Conservation (phyloP, 2,888 invertebrate species). For the Heliconius charithonia region DNA sequence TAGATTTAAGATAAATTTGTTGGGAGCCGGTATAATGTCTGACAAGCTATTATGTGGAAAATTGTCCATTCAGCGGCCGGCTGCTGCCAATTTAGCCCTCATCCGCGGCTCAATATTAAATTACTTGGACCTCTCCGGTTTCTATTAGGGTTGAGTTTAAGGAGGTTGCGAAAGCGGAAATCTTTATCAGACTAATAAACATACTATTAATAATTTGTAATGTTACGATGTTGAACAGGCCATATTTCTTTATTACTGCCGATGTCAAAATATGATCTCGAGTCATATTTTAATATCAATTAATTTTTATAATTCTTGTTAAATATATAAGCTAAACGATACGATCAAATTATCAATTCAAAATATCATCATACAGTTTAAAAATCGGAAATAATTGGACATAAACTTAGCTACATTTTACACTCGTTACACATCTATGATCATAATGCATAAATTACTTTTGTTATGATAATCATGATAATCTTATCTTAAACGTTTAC, state of each 20-base stretch:
- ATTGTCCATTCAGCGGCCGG: conserved; percentile 78
- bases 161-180: conserved; percentile 26
- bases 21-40: conserved; percentile 45
- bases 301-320: too few relatives aligned
- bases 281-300: too few relatives aligned
- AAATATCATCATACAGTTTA: too few relatives aligned
- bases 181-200: conserved; percentile 22
- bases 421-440: not conserved
- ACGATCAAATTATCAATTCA: not conserved
- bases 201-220: not conserved
- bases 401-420: not conserved
- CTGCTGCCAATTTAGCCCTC: conserved; percentile 78
- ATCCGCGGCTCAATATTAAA: conserved; percentile 74
- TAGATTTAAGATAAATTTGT: conserved; percentile 41
- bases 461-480: not conserved
- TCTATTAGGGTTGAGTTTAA: conserved; percentile 31
- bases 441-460: not conserved
- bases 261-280: not conserved
- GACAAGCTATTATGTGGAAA: conserved; percentile 68
- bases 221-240: not conserved
- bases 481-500: not conserved
- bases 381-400: too few relatives aligned
- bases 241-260: not conserved
- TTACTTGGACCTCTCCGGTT: conserved; percentile 71
- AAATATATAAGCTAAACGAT: not conserved